Base-by-base conservation (phyloP, 2,888 invertebrate species). In the Tanaodytes sp. region DNA sequence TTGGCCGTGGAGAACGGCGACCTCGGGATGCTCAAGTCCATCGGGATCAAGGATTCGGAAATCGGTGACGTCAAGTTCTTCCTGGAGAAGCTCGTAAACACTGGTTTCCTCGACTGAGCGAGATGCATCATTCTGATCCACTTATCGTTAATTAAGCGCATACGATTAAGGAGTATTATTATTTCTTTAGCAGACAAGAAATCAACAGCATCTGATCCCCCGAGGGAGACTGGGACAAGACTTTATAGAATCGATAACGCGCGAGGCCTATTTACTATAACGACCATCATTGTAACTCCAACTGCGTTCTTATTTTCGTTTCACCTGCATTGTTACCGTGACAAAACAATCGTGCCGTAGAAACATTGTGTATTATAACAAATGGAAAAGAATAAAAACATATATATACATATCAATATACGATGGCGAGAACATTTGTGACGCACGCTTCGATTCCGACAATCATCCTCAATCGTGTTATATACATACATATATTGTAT, bases 1-100 rank as follows among this genome's bases (percentile, higher is more conserved):
- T 94, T 96, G 92, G 96, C 96, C 8, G 96, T 96, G 27, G 96
- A 96, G 85, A 96, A 96, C 84, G 96, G 96, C 11, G 96, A 97
- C 85, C 88, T 96, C 69, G 95, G 96, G 66, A 95, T 96, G 93
- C 88, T 97, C 66, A 96, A 96, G 83, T 95, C 95, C 9, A 89
- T 97, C 71, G 96, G 96, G 75, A 96, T 97, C 86, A 96, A 96
- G 86, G 96, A 97, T 85, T 96, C 95, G 0, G 96, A 96, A 84
- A 88, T 97, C 73, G 96, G 96, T 14, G 96, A 97, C 83, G 96
- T 97, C 58, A 96, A 96, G 85, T 96, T 96, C 88, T 97, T 97
- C 89, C 89, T 97, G 80, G 96, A 96, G 88, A 96, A 96, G 86
- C 89, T 97, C 80, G 95, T 96, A 66, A 95, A 95, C 86, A 97